Evolutionary conservation across 2,888 invertebrate species (phyloP).

Genomic region (Dasypolia templi): DNA sequence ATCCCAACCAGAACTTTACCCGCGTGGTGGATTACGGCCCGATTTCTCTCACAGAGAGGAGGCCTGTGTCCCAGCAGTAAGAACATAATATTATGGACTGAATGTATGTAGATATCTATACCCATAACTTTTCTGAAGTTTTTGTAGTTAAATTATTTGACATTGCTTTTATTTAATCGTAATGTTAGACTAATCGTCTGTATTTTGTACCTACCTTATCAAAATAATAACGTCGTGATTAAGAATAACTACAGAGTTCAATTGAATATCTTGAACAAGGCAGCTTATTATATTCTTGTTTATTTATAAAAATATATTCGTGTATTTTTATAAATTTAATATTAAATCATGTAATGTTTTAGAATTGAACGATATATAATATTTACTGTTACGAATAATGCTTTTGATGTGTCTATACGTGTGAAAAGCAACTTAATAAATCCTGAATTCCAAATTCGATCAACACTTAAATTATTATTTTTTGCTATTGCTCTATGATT

Average conservation of each 20-base stretch:
- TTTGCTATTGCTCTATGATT: conserved; percentile 8
- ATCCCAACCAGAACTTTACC: neutral
- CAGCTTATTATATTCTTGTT: conserved; percentile 37
- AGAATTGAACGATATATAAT: neutral
- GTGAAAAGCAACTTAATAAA: neutral
- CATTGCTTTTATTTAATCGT: neutral
- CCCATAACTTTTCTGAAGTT: neutral
- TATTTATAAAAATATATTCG: neutral
- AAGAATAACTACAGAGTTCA: conserved; percentile 43
- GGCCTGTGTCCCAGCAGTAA: neutral
- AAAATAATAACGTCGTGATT: conserved; percentile 12
- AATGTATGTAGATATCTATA: neutral
- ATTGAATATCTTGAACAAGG: conserved; percentile 41
- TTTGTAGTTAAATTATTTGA: neutral
- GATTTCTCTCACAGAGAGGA: neutral
- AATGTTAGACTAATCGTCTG: conserved; percentile 24
- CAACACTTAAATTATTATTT: neutral
- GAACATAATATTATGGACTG: neutral
- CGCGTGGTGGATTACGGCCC: neutral
- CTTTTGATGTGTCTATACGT: neutral
- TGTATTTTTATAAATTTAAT: conserved; percentile 23
- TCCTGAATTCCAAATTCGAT: conserved; percentile 5
- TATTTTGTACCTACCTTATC: conserved; percentile 16
- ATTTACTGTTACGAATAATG: neutral
- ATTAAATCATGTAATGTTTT: conserved; percentile 15